phyloP scores from a whole-genome alignment of 2,888 invertebrate species.

The Lymantria dispar region DNA sequence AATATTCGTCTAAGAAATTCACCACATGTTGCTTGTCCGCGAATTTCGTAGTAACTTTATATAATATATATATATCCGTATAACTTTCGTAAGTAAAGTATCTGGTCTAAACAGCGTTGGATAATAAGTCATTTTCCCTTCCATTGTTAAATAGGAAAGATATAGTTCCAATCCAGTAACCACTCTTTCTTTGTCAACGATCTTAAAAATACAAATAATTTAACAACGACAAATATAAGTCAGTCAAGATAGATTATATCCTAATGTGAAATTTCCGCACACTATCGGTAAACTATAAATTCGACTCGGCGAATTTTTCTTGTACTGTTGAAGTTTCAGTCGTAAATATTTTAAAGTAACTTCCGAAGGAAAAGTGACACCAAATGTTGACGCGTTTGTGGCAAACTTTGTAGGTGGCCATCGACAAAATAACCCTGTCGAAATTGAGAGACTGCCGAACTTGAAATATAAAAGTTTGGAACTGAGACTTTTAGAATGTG shows the following conservation, averaged over 20 bases:
- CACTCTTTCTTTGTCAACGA: too few species aligned
- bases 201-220: constrained; percentile 56
- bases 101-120: too few species aligned
- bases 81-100: too few species aligned
- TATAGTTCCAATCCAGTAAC: too few species aligned
- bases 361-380: constrained; percentile 73
- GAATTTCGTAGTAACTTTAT: too few species aligned
- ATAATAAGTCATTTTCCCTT: too few species aligned
- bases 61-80: too few species aligned
- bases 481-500: constrained; percentile 48
- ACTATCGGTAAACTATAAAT: constrained; percentile 69
- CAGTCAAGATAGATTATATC: constrained; percentile 38
- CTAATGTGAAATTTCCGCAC: constrained; percentile 62
- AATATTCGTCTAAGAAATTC: too few species aligned
- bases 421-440: constrained; percentile 72
- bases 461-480: constrained; percentile 73
- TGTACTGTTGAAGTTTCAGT: constrained; percentile 58
- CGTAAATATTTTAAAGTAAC: constrained; percentile 82
- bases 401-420: constrained; percentile 61
- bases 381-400: constrained; percentile 66
- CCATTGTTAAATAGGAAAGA: too few species aligned
- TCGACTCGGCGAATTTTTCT: constrained; percentile 63
- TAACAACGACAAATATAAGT: constrained; percentile 39
- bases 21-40: too few species aligned
- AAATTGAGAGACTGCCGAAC: constrained; percentile 56